Conservation (phyloP, 2,888 invertebrate genomes). For the Neoitamus cyanurus region DNA sequence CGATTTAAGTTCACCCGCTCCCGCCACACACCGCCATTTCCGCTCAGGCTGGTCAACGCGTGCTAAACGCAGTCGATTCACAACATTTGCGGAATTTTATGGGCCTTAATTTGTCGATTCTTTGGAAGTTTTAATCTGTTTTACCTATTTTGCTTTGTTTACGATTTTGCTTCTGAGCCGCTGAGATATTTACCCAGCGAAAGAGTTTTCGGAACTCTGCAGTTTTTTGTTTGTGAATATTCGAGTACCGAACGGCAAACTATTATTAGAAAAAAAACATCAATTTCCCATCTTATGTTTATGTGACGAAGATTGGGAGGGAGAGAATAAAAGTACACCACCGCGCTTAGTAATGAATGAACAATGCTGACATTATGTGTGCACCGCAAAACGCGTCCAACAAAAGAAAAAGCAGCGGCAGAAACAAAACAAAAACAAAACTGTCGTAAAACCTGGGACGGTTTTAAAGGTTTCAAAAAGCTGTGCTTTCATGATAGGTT, state of each 20-base stretch:
- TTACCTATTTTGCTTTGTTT: not conserved
- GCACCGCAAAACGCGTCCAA: no score
- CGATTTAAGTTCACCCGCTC: slow-evolving; percentile 1
- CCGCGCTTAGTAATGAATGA: no score
- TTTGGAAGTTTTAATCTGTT: not conserved
- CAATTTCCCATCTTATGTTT: no score
- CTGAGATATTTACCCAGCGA: not conserved
- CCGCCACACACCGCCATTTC: not conserved
- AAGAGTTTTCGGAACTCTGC: not conserved
- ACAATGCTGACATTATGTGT: no score
- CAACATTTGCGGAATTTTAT: not conserved
- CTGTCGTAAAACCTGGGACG: no score
- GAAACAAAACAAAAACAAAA: no score
- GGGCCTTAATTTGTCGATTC: not conserved
- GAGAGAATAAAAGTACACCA: no score
- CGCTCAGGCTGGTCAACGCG: not conserved
- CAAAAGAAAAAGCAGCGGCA: no score
- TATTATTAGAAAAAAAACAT: not conserved
- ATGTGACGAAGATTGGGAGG: no score
- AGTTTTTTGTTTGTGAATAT: not conserved
- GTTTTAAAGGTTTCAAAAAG: no score
- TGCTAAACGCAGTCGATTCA: not conserved
- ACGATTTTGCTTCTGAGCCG: not conserved
- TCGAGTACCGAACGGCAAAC: not conserved
- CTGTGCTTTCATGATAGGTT: no score